Base-by-base conservation (phyloP, 2,797 vertebrate genomes). In the Pelodytes ibericus region DNA sequence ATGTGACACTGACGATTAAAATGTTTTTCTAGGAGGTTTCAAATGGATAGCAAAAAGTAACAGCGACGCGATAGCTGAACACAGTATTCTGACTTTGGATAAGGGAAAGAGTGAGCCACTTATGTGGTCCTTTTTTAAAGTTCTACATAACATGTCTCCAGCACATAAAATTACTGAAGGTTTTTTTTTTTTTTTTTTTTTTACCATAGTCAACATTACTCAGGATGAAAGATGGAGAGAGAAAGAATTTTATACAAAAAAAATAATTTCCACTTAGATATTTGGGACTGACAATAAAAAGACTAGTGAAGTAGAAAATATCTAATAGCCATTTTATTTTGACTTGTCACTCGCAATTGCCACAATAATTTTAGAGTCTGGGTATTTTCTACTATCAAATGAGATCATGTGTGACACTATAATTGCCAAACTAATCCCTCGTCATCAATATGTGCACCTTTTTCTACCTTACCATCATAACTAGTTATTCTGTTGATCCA, bases 291-390 rank as follows among this genome's bases (percentile, higher is more conserved):
- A 44, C 41, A 13, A 8, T 56, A 20, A 18, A 13, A 56, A 2
- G 51, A 25, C 51, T 56, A 20, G 51, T 56, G 51, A 56, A 22
- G n/a, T 56, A 56, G 51, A 56, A 56, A 56, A 56, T 56, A 56
- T 25, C 51, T 22, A 56, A 20, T 25, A 56, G 51, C 51, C 51
- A 22, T 25, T 56, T 56, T 56, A 56, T 56, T 56, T 56, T 20
- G 51, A 22, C 51, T 20, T 24, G 51, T 56, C 51, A 22, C 51
- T 56, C 22, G 51, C 51, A 56, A 25, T 56, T 56, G 51, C 51
- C 22, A 1, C 15, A 16, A 44, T 44, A 13, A 10, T 13, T 44
- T 44, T 44, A 44, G 41, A 44, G 41, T 3, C 10, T 44, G 41
- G 41, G 41, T 44, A 1, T 44, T 44, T 44, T 44, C 41, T 44